Conservation (phyloP, 2,797 vertebrate genomes). For the Hemibagrus guttatus region DNA sequence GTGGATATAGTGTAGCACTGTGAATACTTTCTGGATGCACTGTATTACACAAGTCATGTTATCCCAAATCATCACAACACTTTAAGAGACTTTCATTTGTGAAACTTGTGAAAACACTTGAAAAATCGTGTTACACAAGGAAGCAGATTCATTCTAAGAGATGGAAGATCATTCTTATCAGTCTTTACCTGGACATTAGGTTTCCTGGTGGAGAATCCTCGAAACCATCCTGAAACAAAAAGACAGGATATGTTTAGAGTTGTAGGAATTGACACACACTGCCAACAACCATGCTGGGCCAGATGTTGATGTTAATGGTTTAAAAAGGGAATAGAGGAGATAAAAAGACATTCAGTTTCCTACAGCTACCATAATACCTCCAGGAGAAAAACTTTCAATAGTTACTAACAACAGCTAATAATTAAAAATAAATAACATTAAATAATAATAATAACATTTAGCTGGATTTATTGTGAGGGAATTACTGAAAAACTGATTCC, state of each 20-base stretch:
- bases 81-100: background rate
- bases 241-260: slow-evolving; percentile 20
- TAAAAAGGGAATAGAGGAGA: background rate
- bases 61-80: background rate
- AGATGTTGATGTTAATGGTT: background rate
- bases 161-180: background rate
- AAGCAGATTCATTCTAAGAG: background rate
- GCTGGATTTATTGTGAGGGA: too few relatives aligned
- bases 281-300: background rate
- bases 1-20: too few relatives aligned
- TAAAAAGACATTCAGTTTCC: background rate
- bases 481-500: background rate
- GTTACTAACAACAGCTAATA: background rate
- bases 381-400: background rate
- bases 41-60: background rate
- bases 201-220: slow-evolving; percentile 93
- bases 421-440: too few relatives aligned
- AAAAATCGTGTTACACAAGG: background rate
- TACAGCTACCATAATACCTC: background rate
- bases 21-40: too few relatives aligned
- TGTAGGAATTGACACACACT: background rate
- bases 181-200: slow-evolving; percentile 89
- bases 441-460: background rate
- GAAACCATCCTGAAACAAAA: slow-evolving; percentile 90
- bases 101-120: background rate